phyloP scores from a whole-genome alignment of 2,113 vertebrate genomes.

The Aythya baeri region DNA sequence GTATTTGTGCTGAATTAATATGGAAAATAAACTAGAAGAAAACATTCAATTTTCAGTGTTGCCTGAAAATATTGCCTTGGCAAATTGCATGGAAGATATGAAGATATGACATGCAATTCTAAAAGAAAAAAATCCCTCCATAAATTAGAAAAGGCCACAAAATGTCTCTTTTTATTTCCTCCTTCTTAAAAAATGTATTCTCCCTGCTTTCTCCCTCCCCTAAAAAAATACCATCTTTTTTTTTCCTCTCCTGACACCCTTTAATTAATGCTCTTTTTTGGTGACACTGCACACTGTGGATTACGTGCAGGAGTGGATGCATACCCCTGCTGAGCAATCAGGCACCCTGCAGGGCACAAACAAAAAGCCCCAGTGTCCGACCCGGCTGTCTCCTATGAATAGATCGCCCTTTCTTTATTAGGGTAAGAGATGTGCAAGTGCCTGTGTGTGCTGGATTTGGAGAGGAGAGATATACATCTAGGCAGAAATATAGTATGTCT shows the following conservation, averaged over 20 bases:
- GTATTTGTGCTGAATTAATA: background rate
- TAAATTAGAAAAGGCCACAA: background rate
- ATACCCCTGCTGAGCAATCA: constrained; percentile 31
- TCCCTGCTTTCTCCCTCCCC: background rate
- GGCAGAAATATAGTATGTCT: background rate
- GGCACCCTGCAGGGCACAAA: constrained; percentile 61
- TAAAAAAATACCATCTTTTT: background rate
- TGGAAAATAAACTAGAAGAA: background rate
- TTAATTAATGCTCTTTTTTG: constrained; percentile 69
- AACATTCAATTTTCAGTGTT: background rate
- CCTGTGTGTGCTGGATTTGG: background rate
- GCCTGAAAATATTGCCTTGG: background rate
- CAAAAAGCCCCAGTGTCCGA: constrained; percentile 64
- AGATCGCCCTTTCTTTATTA: constrained; percentile 53
- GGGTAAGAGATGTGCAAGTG: constrained; percentile 7
- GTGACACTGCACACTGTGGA: constrained; percentile 40
- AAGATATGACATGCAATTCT: background rate
- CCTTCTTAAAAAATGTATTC: constrained; percentile 18
- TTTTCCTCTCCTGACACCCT: constrained; percentile 64
- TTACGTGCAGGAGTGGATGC: constrained; percentile 58
- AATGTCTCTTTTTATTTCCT: constrained; percentile 8
- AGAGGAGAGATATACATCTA: background rate
- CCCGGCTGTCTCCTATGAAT: constrained; percentile 68
- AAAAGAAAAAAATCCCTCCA: constrained; percentile 33
- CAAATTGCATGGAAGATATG: background rate